A percentile compares a stretch with the other conserved stretches of the same genome.
Conservation (phyloP, 2,888 invertebrate species). For the Dynastes tityus region DNA sequence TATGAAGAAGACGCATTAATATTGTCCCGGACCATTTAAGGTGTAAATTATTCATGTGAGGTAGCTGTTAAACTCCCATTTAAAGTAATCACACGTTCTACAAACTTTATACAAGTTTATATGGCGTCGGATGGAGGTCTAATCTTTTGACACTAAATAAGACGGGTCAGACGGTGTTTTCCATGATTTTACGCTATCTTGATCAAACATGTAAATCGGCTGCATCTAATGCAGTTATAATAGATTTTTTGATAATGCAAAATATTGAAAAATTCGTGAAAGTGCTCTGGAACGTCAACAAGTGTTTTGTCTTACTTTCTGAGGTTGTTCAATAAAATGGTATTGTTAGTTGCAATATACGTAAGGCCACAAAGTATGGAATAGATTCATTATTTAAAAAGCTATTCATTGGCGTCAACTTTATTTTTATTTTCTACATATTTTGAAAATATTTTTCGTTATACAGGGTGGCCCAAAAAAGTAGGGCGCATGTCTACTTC, state of each 20-base stretch:
- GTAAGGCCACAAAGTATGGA: too few species aligned
- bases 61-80: conserved; percentile 46
- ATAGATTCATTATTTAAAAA: too few species aligned
- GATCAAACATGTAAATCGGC: conserved; percentile 9
- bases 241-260: neutral
- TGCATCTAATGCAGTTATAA: neutral
- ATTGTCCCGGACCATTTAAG: conserved; percentile 39
- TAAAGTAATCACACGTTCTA: conserved; percentile 48
- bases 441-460: too few species aligned
- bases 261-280: neutral
- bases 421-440: too few species aligned
- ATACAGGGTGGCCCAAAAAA: too few species aligned
- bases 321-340: too few species aligned
- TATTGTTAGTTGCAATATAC: too few species aligned
- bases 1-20: conserved; percentile 38
- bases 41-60: conserved; percentile 45
- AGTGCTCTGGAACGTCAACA: too few species aligned
- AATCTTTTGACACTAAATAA: conserved; percentile 46
- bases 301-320: too few species aligned
- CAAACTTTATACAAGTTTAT: conserved; percentile 46
- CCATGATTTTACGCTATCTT: conserved; percentile 33
- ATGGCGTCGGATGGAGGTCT: conserved; percentile 33
- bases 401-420: too few species aligned
- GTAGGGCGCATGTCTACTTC: too few species aligned
- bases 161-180: conserved; percentile 23